These are phyloP conservation scores for Stylophora pistillata DNA, from an alignment of 64 coral and sea anemone species.

Conservation along the genomic window DNA sequence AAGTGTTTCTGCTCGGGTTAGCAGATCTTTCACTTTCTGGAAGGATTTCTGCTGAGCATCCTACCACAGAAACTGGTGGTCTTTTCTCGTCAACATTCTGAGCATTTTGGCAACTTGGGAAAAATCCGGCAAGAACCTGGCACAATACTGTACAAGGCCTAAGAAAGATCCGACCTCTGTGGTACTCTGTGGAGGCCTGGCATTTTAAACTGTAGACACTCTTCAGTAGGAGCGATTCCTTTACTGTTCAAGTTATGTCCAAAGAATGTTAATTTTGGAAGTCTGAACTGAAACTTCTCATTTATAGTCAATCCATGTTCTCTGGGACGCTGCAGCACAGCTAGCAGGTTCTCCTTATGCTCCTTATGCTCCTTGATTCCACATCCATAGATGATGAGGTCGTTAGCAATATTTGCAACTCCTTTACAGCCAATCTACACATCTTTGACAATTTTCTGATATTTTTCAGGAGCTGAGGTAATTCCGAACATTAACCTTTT, in stretches of 20 bases:
- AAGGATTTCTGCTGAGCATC: no score
- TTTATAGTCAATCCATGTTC: conserved; percentile 2
- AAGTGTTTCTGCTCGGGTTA: no score
- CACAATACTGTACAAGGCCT: conserved; percentile 8
- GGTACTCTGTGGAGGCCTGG: neutral
- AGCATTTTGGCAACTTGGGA: no score
- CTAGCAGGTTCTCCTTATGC: no score
- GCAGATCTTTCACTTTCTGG: no score
- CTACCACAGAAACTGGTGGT: no score
- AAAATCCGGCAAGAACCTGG: no score
- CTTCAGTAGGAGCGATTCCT: neutral
- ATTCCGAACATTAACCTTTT: no score
- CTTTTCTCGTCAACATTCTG: no score
- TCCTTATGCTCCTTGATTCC: neutral
- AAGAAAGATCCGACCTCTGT: conserved; percentile 9
- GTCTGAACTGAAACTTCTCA: conserved; percentile 16
- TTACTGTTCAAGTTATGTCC: conserved; percentile 15
- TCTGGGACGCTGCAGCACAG: neutral
- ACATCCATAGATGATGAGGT: conserved; percentile 14
- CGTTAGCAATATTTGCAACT: conserved; percentile 5
- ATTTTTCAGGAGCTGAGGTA: no score
- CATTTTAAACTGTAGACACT: neutral
- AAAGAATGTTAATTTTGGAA: conserved; percentile 14
- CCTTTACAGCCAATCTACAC: no score
- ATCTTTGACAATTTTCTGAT: no score